phyloP scores from a whole-genome alignment of 2,888 invertebrate species.

The Nomada hirtipes region DNA sequence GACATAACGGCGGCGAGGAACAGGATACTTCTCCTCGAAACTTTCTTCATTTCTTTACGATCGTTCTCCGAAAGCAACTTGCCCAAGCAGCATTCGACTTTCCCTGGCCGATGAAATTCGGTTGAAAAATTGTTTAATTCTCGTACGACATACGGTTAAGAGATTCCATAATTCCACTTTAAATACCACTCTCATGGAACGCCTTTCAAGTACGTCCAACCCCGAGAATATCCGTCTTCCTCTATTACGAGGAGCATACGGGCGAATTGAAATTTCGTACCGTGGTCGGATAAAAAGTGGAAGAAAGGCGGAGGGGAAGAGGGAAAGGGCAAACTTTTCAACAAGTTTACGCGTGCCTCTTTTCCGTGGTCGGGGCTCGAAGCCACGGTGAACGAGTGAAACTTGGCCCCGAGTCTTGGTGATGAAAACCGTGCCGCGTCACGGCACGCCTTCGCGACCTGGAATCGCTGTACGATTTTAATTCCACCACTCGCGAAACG shows the following conservation, averaged over 20 bases:
- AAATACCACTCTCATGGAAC: neutral
- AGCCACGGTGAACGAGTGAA: conserved; percentile 25
- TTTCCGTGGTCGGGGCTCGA: conserved; percentile 14
- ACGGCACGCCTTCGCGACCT: conserved; percentile 32
- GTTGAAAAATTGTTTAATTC: neutral
- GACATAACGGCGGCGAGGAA: neutral
- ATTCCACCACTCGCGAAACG: conserved; percentile 62
- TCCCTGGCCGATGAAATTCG: neutral
- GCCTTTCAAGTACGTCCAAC: too few species aligned
- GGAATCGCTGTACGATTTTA: conserved; percentile 67
- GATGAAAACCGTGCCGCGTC: conserved; percentile 47
- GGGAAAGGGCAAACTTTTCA: conserved; percentile 36
- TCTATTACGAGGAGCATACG: neutral
- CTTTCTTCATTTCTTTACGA: neutral
- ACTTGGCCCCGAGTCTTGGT: conserved; percentile 15
- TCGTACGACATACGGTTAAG: too few species aligned
- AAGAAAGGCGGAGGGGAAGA: neutral
- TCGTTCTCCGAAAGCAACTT: neutral
- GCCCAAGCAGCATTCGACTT: neutral
- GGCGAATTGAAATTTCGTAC: conserved; percentile 41
- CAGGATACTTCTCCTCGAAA: neutral
- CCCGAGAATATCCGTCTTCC: conserved; percentile 6
- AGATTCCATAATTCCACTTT: neutral
- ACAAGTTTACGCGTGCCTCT: conserved; percentile 50
- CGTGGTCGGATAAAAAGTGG: neutral